Evolutionary conservation across 1,140 invertebrate species (phyloP), one percentile per base, ranked within the genome.

Genomic region (Apis dorsata): DNA sequence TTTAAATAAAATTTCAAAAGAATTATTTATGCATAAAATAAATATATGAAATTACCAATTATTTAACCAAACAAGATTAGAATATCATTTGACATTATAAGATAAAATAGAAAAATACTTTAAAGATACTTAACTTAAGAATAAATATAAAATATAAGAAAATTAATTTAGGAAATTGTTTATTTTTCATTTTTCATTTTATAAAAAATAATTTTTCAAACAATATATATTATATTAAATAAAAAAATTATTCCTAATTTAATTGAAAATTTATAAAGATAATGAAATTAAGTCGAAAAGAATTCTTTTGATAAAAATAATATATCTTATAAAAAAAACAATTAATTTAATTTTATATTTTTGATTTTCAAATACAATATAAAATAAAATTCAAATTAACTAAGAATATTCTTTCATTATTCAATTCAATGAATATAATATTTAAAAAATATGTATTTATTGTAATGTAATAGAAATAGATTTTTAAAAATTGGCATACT

Each of bases 21-120:
- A 76, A 49, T 65, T 76, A 24, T 74, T 74, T 74, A 24, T 76
- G 17, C 17, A 7, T 51, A 17, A 60, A 60, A 74, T 53, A 49
- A 51, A 65, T 28, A 63, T 1, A 11, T 19, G 17, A 55, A 15
- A 49, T 70, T 19, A 15, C n/a, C 10, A 49, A 49, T 12, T 3
- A 19, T 44, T 44, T 34, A 17, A 3, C 15, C 19, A 44, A 24
- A 1, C 2, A 10, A 19, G 57, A 10, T 8, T 28, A 17, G 21
- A 7, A 7, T 9, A 53, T 63, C 44, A 17, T 24, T 63, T 51
- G 49, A 65, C 51, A 76, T 76, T 49, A 34, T 15, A 53, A 0
- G 9, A 13, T 15, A 1, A 60, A 59, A 19, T 19, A 28, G 10
- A 59, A 69, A 78, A 19, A 15, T 57, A 49, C 21, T 57, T 19